These are phyloP conservation scores for Seriola aureovittata DNA, from an alignment of 2,113 vertebrate species.

Conservation along the genomic window DNA sequence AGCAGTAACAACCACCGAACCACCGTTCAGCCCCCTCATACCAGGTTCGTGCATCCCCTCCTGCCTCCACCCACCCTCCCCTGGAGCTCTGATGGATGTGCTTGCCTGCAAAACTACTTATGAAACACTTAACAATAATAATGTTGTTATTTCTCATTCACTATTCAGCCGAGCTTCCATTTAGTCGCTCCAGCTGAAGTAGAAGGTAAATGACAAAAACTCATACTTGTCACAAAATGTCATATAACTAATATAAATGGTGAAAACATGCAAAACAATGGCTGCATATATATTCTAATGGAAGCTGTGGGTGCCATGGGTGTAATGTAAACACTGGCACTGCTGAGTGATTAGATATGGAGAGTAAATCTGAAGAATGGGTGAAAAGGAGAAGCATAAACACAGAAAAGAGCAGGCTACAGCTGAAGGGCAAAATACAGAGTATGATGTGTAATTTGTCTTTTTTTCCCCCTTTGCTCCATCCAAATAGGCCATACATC, in stretches of 20 bases:
- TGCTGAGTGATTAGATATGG: slow-evolving; percentile 43
- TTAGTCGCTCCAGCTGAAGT: slow-evolving; percentile 55
- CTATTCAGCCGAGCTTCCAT: slow-evolving; percentile 47
- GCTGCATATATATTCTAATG: slow-evolving; percentile 44
- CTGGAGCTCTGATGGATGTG: slow-evolving; percentile 66
- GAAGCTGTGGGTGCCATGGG: slow-evolving; percentile 32
- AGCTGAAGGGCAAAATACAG: slow-evolving; percentile 54
- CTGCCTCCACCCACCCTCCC: slow-evolving; percentile 44
- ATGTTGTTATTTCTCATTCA: slow-evolving; percentile 71
- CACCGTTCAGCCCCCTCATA: slow-evolving; percentile 44
- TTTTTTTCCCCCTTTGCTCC: slow-evolving; percentile 8
- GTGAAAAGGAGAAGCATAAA: slow-evolving; percentile 29
- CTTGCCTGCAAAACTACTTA: slow-evolving; percentile 73
- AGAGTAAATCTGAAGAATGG: slow-evolving; percentile 38
- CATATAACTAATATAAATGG: slow-evolving; percentile 56
- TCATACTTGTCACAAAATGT: slow-evolving; percentile 53
- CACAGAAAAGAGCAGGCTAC: neutral
- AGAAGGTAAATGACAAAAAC: slow-evolving; percentile 70
- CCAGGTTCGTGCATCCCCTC: slow-evolving; percentile 33
- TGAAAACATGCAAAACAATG: slow-evolving; percentile 49
- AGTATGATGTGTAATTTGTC: slow-evolving; percentile 19
- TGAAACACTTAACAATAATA: slow-evolving; percentile 77
- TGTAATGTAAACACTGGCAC: slow-evolving; percentile 47
- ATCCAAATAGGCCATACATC: slow-evolving; percentile 10
- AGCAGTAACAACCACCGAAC: slow-evolving; percentile 44